A percentile compares a stretch with the other conserved stretches of the same genome.
Evolutionary conservation across 2,888 invertebrate species (phyloP).

Genomic region (Perizoma flavofasciatum): DNA sequence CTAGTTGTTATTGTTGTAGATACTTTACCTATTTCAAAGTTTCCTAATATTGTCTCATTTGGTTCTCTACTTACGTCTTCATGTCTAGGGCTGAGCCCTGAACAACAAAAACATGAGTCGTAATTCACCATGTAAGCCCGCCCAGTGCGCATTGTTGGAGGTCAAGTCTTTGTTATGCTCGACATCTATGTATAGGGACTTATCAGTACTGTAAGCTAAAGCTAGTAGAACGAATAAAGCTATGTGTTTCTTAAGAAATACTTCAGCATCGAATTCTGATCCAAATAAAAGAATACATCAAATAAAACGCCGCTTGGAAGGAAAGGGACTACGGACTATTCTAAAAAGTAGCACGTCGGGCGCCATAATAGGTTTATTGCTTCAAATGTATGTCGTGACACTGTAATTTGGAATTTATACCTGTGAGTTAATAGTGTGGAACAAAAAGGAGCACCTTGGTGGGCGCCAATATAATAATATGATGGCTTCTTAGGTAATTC

Average conservation of each 20-base stretch:
- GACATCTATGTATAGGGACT: slow-evolving; percentile 3
- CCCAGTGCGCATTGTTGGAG: slow-evolving; percentile 12
- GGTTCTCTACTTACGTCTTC: slow-evolving; percentile 11
- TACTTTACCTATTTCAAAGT: background rate
- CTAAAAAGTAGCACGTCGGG: slow-evolving; percentile 9
- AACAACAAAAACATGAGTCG: slow-evolving; percentile 13
- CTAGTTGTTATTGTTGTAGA: background rate
- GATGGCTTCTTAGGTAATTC: background rate
- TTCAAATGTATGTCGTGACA: background rate
- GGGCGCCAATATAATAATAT: slow-evolving; percentile 15
- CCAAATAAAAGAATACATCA: no score
- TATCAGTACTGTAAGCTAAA: slow-evolving; percentile 5
- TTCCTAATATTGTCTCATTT: slow-evolving; percentile 6
- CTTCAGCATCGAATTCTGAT: no score
- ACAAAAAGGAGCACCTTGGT: background rate
- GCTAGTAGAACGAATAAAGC: no score
- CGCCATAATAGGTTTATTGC: slow-evolving; percentile 13
- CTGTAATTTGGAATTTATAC: slow-evolving; percentile 1
- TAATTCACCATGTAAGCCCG: slow-evolving; percentile 18
- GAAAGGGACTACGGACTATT: no score
- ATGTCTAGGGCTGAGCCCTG: slow-evolving; percentile 15
- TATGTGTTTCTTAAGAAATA: no score
- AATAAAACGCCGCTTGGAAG: no score
- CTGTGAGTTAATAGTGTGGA: slow-evolving; percentile 2
- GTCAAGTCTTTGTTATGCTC: slow-evolving; percentile 18